These are phyloP conservation scores for Polyodon spathula DNA, from an alignment of 2,113 vertebrate species.

Conservation along the genomic window DNA sequence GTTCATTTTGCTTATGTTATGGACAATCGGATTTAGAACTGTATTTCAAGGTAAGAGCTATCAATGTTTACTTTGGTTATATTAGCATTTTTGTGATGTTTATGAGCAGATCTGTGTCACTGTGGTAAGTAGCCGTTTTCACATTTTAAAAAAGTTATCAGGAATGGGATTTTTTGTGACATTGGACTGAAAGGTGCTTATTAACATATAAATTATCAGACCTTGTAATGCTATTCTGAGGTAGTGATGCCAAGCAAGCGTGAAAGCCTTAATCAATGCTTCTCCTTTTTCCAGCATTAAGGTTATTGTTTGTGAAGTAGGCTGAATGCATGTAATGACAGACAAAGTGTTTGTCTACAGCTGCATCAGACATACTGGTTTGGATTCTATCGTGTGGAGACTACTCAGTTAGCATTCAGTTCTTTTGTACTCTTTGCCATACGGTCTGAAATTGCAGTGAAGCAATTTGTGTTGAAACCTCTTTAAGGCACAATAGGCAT, in stretches of 20 bases:
- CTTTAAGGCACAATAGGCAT: neutral
- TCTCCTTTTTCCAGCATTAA: conserved; percentile 20
- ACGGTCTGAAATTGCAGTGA: neutral
- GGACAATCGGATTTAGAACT: conserved; percentile 43
- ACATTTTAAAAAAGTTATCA: too few relatives aligned
- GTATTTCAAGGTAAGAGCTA: conserved; percentile 50
- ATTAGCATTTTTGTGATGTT: too few relatives aligned
- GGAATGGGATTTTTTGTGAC: too few relatives aligned
- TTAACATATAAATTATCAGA: too few relatives aligned
- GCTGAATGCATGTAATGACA: conserved; percentile 32
- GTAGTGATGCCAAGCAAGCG: too few relatives aligned
- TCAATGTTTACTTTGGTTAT: conserved; percentile 4
- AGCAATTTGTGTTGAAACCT: neutral
- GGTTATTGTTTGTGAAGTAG: conserved; percentile 20
- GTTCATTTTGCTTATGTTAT: conserved; percentile 32
- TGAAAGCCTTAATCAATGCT: neutral
- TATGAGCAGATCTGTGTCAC: too few relatives aligned
- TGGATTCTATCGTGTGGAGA: conserved; percentile 16
- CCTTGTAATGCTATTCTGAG: too few relatives aligned
- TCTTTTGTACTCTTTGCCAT: conserved; percentile 1
- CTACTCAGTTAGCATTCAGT: neutral
- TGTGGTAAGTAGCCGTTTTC: too few relatives aligned
- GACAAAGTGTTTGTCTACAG: conserved; percentile 30
- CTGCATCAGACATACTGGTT: conserved; percentile 11
- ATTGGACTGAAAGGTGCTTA: too few relatives aligned